Base-by-base conservation (phyloP, 1,140 invertebrate genomes). In the Sminthurides bifidus region DNA sequence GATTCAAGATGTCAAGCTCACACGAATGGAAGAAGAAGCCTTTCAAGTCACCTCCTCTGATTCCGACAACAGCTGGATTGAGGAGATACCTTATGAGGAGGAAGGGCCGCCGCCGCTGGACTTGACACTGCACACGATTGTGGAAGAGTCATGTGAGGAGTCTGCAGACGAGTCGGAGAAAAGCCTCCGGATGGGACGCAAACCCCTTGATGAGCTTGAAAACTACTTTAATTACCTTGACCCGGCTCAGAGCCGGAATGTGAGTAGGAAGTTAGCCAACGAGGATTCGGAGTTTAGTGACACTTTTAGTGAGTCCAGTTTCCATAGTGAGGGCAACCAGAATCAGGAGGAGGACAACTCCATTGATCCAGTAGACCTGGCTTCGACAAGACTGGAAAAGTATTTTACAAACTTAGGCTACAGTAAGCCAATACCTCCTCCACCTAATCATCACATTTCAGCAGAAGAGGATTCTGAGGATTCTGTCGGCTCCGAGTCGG, bases 141-240 rank as follows among this genome's bases (percentile, higher is more conserved):
- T 91, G 0, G 90, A 94, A 73, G 90, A 93, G 70, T 90, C 86
- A 57, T 92, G 88, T 67, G 89, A 92, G 70, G 89, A 93, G 69
- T 72, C 68, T 8, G 10, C n/a, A 6, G 12, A 12, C 40, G 72
- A 91, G 81, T 60, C 59, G 44, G 67, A 68, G 40, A 59, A 85
- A 85, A 70, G 79, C 76, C 75, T 37, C 75, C 70, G 54, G 65
- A 66, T 1, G 52, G 67, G 26, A 29, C 17, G 41, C 17, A 30
- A 17, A 44, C 38, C 53, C 15, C 10, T 54, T 29, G 27, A 87
- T 0, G 85, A 90, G 65, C 67, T 93, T 52, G 88, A 92, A 69
- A 90, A 90, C 68, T 92, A 93, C 69, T 93, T 91, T 72, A 88
- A 87, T 24, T 49, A 59, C 19, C 61, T 65, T 12, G 64, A 65